These are phyloP conservation scores for Molossus molossus DNA, from an alignment of 2,797 vertebrate species.

Conservation along the genomic window DNA sequence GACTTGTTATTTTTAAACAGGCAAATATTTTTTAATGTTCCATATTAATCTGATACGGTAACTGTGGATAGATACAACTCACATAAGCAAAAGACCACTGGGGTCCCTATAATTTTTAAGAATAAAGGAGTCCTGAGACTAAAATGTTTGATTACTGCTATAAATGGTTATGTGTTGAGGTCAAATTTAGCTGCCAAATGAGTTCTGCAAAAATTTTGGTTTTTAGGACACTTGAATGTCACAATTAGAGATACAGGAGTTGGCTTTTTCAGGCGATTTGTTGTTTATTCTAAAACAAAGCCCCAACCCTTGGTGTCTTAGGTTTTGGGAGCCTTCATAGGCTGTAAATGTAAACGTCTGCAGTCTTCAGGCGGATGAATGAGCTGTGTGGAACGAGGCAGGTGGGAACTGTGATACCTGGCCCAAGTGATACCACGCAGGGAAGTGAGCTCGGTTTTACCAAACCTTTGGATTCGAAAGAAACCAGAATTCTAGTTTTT, in stretches of 20 bases:
- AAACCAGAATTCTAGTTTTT: conserved; percentile 1
- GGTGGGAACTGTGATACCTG: neutral
- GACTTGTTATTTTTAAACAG: neutral
- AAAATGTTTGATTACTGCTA: neutral
- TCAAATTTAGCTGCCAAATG: neutral
- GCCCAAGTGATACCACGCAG: neutral
- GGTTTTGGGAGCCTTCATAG: neutral
- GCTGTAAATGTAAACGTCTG: neutral
- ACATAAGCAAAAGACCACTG: neutral
- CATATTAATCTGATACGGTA: conserved; percentile 19
- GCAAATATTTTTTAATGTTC: neutral
- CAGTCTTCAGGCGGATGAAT: neutral
- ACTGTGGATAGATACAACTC: neutral
- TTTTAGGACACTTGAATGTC: neutral
- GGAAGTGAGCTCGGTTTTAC: neutral
- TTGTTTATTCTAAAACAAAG: conserved; percentile 46
- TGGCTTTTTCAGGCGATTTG: neutral
- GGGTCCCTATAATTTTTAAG: neutral
- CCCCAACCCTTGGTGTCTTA: neutral
- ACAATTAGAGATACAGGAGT: neutral
- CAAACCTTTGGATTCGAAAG: neutral
- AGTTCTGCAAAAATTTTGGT: neutral
- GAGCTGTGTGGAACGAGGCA: neutral
- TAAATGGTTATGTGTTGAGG: neutral
- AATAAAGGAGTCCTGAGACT: neutral